phyloP scores from a whole-genome alignment of 2,113 vertebrate species.

The Saiga tatarica region DNA sequence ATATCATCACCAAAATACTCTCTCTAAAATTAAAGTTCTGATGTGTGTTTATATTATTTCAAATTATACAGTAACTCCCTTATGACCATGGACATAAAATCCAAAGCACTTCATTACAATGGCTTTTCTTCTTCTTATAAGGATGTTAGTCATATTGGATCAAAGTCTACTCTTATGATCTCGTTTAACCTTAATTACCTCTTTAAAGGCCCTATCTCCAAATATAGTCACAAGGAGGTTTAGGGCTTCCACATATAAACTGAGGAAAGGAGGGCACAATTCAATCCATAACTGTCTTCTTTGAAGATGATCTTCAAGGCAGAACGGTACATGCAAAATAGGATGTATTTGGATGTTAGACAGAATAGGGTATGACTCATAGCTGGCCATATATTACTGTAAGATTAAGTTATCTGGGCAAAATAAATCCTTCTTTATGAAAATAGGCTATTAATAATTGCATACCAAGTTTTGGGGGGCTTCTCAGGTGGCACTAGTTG shows the following conservation, averaged over 20 bases:
- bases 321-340: neutral
- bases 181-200: neutral
- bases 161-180: neutral
- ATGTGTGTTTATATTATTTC: neutral
- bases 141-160: neutral
- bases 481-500: neutral
- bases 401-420: neutral
- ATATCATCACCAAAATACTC: neutral
- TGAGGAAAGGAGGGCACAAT: fast-evolving
- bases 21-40: neutral
- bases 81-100: neutral
- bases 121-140: neutral
- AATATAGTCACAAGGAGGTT: neutral
- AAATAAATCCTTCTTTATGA: neutral
- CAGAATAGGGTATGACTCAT: neutral
- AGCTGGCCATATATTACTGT: neutral
- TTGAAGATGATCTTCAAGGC: neutral
- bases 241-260: neutral
- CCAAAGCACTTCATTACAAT: neutral
- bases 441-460: neutral
- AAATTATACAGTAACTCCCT: neutral
- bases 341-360: neutral
- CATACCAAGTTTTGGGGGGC: neutral
- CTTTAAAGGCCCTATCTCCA: neutral
- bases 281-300: neutral